A percentile compares a stretch with the other conserved stretches of the same genome.
Conservation (phyloP, 2,797 vertebrate species). For the Schizopygopsis pylzovi region DNA sequence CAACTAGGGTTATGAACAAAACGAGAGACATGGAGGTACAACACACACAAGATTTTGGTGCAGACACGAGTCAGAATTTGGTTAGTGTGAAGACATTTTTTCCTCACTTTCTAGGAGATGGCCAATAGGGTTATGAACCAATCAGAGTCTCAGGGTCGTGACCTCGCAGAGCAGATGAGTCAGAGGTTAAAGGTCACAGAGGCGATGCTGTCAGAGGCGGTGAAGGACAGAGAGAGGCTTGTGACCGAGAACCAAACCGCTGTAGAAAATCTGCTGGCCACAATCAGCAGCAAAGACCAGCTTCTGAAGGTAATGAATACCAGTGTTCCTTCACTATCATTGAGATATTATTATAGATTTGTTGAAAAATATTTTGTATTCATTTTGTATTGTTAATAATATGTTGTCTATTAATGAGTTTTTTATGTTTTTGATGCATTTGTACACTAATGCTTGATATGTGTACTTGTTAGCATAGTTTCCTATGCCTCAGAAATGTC, state of each 20-base stretch:
- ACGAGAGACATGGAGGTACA: too few species aligned
- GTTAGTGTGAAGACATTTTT: neutral
- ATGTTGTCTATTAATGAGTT: too few species aligned
- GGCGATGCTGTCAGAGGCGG: constrained; percentile 77
- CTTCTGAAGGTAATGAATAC: constrained; percentile 76
- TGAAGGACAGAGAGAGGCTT: constrained; percentile 79
- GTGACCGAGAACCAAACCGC: constrained; percentile 79
- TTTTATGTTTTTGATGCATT: neutral
- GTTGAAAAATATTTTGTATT: neutral
- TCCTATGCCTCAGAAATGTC: neutral
- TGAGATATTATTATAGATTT: neutral
- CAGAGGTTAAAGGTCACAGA: constrained; percentile 83
- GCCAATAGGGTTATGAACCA: constrained; percentile 72
- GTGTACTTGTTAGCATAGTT: neutral
- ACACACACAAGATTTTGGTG: neutral
- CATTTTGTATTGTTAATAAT: neutral
- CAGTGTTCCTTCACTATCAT: neutral
- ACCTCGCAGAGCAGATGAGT: constrained; percentile 79
- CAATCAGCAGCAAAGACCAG: constrained; percentile 82
- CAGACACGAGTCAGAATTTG: neutral
- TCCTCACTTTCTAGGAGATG: constrained; percentile 72
- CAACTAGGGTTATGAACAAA: too few species aligned
- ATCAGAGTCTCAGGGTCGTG: constrained; percentile 72
- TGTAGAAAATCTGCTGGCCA: constrained; percentile 78
- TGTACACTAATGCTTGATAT: neutral